Percentiles rank a stretch among this genome's conserved stretches.
Conservation (phyloP, 2,888 invertebrate species). For the Sinhomidia bicolor region DNA sequence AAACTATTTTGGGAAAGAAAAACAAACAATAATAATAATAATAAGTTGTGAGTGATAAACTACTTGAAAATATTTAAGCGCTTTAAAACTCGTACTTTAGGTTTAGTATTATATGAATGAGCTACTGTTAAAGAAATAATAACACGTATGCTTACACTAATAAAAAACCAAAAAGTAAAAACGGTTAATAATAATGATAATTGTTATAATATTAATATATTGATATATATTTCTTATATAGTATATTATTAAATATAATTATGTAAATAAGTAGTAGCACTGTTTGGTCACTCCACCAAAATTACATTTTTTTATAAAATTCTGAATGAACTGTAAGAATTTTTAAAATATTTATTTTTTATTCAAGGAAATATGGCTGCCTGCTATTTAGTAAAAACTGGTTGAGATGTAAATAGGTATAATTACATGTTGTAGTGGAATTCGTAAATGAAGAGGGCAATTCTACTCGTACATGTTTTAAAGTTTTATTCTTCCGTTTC, state of each 20-base stretch:
- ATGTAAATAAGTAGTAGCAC: conserved; percentile 9
- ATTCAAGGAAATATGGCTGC: conserved; percentile 14
- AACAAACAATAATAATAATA: too few species aligned
- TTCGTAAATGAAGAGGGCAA: too few species aligned
- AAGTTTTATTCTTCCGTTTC: too few species aligned
- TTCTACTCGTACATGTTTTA: too few species aligned
- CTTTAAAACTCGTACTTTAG: conserved; percentile 1
- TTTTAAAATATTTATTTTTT: not conserved
- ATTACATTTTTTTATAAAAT: not conserved
- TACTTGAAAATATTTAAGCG: conserved; percentile 17
- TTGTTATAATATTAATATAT: not conserved
- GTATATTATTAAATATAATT: not conserved
- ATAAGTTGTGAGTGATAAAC: not conserved
- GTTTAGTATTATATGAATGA: not conserved
- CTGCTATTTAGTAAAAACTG: too few species aligned
- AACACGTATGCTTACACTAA: not conserved
- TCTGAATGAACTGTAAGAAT: not conserved
- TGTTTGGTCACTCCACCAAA: conserved; percentile 43
- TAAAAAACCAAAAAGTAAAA: not conserved
- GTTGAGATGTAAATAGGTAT: too few species aligned
- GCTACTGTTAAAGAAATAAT: not conserved
- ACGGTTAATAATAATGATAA: not conserved
- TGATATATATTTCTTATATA: not conserved
- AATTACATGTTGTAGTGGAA: too few species aligned
- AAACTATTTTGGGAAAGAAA: too few species aligned